Conservation (phyloP, 2,113 vertebrate species). For the Chionis minor region DNA sequence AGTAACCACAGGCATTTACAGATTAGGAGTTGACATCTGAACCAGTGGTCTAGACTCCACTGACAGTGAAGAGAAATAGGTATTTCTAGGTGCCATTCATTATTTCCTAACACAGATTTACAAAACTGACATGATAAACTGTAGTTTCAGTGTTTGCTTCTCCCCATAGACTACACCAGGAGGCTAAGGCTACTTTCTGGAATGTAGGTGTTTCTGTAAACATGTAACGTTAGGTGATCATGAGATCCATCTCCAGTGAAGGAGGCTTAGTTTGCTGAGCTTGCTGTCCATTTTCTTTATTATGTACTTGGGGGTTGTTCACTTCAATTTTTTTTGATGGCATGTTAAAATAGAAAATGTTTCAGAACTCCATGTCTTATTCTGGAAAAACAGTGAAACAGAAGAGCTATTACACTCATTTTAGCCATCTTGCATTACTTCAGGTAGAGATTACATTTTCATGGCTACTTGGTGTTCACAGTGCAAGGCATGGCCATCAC, state of each 20-base stretch:
- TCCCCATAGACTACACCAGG: not conserved
- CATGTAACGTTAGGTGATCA: not conserved
- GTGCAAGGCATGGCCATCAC: not conserved
- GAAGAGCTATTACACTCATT: not conserved
- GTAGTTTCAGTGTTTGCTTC: not conserved
- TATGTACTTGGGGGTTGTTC: not conserved
- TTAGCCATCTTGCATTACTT: not conserved
- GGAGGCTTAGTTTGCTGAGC: not conserved
- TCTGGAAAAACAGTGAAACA: not conserved
- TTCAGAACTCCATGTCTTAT: not conserved
- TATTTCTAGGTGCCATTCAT: not conserved
- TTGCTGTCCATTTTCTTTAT: not conserved
- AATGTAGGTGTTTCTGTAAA: not conserved
- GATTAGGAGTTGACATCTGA: not conserved
- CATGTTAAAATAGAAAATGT: not conserved
- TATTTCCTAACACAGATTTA: not conserved
- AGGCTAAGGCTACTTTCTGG: not conserved
- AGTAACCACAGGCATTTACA: not conserved
- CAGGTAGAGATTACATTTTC: not conserved
- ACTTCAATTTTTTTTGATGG: not conserved
- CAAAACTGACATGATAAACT: not conserved
- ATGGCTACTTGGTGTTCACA: not conserved
- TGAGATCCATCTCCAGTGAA: not conserved
- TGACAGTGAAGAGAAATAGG: not conserved
- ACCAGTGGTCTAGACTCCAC: not conserved